Base-by-base conservation (phyloP, 2,797 vertebrate genomes). In the Ctenochaetus hawaiiensis region DNA sequence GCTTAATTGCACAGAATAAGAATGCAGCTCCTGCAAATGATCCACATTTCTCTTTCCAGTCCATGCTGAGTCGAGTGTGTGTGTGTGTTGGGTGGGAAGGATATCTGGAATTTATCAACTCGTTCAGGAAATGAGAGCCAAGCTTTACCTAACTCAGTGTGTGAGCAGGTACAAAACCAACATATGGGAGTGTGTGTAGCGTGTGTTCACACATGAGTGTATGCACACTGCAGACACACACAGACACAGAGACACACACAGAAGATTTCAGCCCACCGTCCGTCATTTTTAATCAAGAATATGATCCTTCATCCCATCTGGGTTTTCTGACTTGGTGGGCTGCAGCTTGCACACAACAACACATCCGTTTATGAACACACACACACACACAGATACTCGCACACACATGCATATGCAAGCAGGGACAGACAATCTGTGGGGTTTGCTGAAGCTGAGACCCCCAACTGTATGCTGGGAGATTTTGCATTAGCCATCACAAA, bases 81-180 rank as follows among this genome's bases (percentile, higher is more conserved):
- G 59, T 68, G 65, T 60, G 72, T 49, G 41, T 14, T 26, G 71
- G 53, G 26, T 34, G 56, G 64, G 49, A 58, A 67, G 83, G 64
- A 87, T 87, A 87, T 92, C 90, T 92, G 86, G 90, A 93, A 88
- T 93, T 91, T 91, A 93, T 95, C 94, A 94, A 89, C 86, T 78
- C 86, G 81, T 89, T 91, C 87, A 87, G 83, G 91, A 94, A 92
- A 93, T 89, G 75, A 83, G 77, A 89, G 75, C 60, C 74, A 77
- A 84, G 77, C 68, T 83, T 75, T 26, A 70, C 69, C 82, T 77
- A 87, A 81, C 52, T 80, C 75, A 57, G 48, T 81, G 72, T 88
- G 78, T 80, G 76, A 90, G 78, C 84, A 87, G 85, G 87, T 89
- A 89, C 62, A 84, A 83, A 75, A 85, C 66, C 64, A 83, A 84